Conservation (phyloP, 2,113 vertebrate genomes). For the Origma solitaria region DNA sequence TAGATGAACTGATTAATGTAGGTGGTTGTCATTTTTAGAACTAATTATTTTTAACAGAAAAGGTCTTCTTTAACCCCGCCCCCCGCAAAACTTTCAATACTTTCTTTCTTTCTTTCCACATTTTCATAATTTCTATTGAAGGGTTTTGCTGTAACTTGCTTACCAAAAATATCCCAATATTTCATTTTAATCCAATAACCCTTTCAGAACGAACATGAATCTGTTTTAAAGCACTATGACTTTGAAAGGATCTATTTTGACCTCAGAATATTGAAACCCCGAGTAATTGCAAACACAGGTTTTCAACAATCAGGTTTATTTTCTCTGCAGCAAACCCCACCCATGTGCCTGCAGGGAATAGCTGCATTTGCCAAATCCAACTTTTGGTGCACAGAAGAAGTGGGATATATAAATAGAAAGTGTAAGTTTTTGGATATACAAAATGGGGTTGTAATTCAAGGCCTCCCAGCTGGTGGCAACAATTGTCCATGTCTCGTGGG, state of each 20-base stretch:
- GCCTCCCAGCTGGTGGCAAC: slow-evolving; percentile 58
- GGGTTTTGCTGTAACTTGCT: not conserved
- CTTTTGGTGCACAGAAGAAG: slow-evolving; percentile 56
- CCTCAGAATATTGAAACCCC: slow-evolving; percentile 49
- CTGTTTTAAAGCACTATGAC: slow-evolving; percentile 5
- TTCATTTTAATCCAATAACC: slow-evolving; percentile 41
- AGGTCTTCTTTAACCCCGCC: not conserved
- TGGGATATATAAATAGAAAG: slow-evolving; percentile 55
- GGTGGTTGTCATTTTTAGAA: not conserved
- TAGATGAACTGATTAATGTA: not conserved
- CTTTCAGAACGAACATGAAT: not conserved
- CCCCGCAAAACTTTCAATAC: not conserved
- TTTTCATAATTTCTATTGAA: not conserved
- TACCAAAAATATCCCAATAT: not conserved
- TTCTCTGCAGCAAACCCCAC: slow-evolving; percentile 63
- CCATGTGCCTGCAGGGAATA: slow-evolving; percentile 48
- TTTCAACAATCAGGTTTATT: slow-evolving; percentile 66
- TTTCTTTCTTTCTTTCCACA: not conserved
- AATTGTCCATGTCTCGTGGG: slow-evolving; percentile 38
- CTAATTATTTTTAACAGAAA: not conserved
- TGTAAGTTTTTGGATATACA: slow-evolving; percentile 33
- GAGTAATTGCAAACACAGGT: slow-evolving; percentile 66
- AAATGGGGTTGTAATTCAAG: slow-evolving; percentile 45
- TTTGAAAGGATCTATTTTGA: slow-evolving; percentile 54
- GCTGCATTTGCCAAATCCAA: slow-evolving; percentile 58